Percentiles rank a stretch among this genome's conserved stretches.
phyloP scores from a whole-genome alignment of 1,140 invertebrate species.

The Dinoponera quadriceps region DNA sequence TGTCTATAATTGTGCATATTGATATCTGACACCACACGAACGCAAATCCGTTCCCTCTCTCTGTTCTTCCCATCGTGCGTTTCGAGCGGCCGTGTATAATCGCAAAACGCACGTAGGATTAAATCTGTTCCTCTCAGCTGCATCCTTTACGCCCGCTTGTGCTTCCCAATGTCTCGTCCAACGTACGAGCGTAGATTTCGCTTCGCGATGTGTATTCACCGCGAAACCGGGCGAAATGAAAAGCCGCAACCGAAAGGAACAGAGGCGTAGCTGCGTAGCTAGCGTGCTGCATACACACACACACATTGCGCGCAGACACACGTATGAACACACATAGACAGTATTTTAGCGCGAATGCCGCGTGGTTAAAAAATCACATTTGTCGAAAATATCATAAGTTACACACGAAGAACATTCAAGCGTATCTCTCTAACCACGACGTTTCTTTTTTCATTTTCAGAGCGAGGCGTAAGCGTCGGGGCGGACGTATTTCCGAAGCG shows the following conservation, averaged over 20 bases:
- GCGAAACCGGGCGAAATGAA: not conserved
- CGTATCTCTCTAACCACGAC: conserved; percentile 49
- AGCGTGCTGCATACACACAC: conserved; percentile 37
- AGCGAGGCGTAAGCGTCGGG: conserved; percentile 81
- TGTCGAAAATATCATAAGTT: conserved; percentile 31
- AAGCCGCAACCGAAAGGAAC: not conserved
- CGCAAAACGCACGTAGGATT: conserved; percentile 16
- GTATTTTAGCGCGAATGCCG: conserved; percentile 31
- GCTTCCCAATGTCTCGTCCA: not conserved
- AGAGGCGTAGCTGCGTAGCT: conserved; percentile 22
- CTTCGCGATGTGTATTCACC: not conserved
- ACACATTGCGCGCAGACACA: no score
- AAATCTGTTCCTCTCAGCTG: conserved; percentile 11
- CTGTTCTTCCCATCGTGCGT: conserved; percentile 3
- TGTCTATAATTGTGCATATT: not conserved
- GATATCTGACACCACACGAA: not conserved
- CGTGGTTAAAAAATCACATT: not conserved
- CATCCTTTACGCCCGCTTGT: not conserved
- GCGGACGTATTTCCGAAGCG: conserved; percentile 74
- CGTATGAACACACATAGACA: no score
- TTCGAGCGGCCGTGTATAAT: not conserved
- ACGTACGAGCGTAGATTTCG: not conserved
- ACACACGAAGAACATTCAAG: not conserved
- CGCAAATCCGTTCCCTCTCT: not conserved
- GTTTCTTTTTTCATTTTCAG: conserved; percentile 82